Evolutionary conservation across 2,888 invertebrate species (phyloP).

Genomic region (Leptopterna dolabrata): DNA sequence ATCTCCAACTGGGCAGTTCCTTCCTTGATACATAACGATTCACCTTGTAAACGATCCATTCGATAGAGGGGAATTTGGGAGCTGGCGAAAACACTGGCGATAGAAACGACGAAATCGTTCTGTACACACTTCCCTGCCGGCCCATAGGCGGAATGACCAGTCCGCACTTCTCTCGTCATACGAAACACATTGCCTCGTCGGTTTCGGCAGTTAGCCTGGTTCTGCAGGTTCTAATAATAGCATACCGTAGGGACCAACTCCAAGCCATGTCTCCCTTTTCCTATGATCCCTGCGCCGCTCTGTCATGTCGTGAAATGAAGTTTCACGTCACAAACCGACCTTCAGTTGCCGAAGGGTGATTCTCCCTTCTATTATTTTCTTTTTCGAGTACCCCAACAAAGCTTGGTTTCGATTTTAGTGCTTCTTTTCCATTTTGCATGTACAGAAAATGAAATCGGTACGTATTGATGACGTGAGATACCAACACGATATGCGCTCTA

Average conservation of each 20-base stretch:
- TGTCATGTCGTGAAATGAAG: not conserved
- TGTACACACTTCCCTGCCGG: not conserved
- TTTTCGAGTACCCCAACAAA: not conserved
- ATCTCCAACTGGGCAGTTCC: no score
- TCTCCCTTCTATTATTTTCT: not conserved
- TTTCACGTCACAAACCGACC: not conserved
- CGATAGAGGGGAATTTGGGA: no score
- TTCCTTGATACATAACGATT: not conserved
- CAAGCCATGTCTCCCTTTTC: not conserved
- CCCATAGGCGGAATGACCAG: not conserved
- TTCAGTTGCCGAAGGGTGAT: not conserved
- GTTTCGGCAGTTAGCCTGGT: conserved; percentile 15
- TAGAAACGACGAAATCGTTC: not conserved
- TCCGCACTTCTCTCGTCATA: not conserved
- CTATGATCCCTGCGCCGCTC: not conserved
- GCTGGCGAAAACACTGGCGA: not conserved
- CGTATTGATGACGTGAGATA: no score
- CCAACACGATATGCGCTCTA: no score
- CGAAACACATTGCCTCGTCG: not conserved
- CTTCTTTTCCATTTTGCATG: no score
- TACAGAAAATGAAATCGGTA: no score
- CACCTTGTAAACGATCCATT: not conserved
- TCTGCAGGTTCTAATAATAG: conserved; percentile 15
- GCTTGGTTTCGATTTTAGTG: not conserved
- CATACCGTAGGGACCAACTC: not conserved